A percentile compares a stretch with the other conserved stretches of the same genome.
Evolutionary conservation across 1,140 invertebrate genomes (phyloP).

Genomic region (Leptoteleia sp.): DNA sequence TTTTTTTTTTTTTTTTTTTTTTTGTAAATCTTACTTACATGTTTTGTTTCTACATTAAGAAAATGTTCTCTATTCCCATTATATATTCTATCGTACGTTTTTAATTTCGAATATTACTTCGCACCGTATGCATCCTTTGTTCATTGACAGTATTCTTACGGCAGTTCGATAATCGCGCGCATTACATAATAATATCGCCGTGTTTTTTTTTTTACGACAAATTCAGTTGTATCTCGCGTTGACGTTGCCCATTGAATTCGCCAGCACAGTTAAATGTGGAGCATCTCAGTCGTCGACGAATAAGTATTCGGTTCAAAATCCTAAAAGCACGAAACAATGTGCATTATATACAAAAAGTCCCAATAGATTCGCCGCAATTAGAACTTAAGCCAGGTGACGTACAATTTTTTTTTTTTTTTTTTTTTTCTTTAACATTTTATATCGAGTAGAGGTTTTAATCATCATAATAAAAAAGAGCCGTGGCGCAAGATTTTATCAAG

Average conservation of each 20-base stretch:
- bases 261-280: constrained; percentile 3
- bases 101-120: too few species aligned
- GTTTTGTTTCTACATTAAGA: too few species aligned
- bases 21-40: too few species aligned
- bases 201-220: too few species aligned
- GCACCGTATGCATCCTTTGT: too few species aligned
- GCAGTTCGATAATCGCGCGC: too few species aligned
- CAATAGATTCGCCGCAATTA: constrained; percentile 1
- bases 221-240: too few species aligned
- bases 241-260: not conserved
- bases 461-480: constrained; percentile 38
- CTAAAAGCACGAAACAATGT: constrained; percentile 26
- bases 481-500: constrained; percentile 74
- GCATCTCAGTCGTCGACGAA: not conserved
- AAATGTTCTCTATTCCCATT: too few species aligned
- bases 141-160: too few species aligned
- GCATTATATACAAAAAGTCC: constrained; percentile 6
- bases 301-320: not conserved
- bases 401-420: not conserved
- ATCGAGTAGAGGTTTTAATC: constrained; percentile 45
- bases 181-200: too few species aligned
- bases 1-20: too few species aligned
- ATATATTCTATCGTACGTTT: too few species aligned
- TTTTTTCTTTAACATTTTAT: constrained; percentile 23
- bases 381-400: not conserved